Conservation (phyloP, 2,113 vertebrate genomes). For the Empidonax alnorum region DNA sequence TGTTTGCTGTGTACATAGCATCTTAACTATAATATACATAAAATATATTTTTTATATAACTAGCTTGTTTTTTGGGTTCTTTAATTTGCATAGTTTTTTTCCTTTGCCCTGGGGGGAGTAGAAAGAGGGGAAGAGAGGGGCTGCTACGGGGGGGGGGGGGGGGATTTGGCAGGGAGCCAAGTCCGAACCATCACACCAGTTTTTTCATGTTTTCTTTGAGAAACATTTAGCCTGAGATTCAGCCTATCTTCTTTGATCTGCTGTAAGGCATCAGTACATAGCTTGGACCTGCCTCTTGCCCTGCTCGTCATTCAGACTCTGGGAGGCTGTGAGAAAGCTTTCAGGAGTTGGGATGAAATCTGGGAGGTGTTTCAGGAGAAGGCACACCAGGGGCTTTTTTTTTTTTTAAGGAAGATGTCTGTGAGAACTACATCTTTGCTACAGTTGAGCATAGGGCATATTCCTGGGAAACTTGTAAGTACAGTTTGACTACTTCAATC, state of each 20-base stretch:
- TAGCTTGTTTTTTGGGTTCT: too few relatives aligned
- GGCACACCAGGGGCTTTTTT: rapidly evolving
- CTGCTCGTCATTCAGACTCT: rapidly evolving
- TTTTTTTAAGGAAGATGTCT: background rate
- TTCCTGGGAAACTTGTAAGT: background rate
- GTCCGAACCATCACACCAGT: background rate
- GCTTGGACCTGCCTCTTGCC: background rate
- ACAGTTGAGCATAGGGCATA: background rate
- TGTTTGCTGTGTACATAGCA: too few relatives aligned
- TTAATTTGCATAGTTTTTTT: too few relatives aligned
- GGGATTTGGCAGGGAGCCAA: too few relatives aligned
- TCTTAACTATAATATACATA: too few relatives aligned
- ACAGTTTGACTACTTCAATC: background rate
- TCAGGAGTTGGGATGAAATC: background rate
- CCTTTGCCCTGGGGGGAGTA: too few relatives aligned
- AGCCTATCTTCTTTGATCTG: background rate
- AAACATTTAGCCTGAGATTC: background rate
- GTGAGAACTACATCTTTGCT: background rate
- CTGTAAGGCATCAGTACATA: background rate
- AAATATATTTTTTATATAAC: too few relatives aligned
- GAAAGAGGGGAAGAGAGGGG: too few relatives aligned
- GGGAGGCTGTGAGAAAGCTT: background rate
- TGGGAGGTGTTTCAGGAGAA: background rate
- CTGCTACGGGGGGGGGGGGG: too few relatives aligned
- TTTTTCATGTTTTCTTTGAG: background rate